Evolutionary conservation across 2,797 vertebrate genomes (phyloP).

Genomic region (Rhyacichthys aspro): DNA sequence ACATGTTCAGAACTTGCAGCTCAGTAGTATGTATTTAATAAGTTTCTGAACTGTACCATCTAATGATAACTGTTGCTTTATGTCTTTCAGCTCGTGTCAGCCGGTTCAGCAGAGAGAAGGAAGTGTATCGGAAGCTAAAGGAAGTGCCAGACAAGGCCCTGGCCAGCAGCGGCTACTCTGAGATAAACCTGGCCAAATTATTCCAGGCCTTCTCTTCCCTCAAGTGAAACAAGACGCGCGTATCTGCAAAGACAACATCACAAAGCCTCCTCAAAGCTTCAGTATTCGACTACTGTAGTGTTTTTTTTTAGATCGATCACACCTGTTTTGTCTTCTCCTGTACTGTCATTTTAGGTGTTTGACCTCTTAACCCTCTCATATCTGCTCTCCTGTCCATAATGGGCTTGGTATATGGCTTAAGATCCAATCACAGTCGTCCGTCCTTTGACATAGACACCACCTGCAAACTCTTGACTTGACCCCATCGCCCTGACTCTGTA

Average conservation of each 20-base stretch:
- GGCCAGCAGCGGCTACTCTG: slow-evolving; percentile 88
- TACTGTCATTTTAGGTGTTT: slow-evolving; percentile 19
- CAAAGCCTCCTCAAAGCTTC: not conserved
- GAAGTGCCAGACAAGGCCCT: slow-evolving; percentile 84
- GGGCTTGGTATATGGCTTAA: slow-evolving; percentile 39
- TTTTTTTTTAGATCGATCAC: slow-evolving; percentile 8
- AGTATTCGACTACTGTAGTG: slow-evolving; percentile 5
- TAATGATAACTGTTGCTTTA: not conserved
- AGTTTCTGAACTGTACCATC: too few relatives aligned
- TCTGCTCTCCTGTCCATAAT: slow-evolving; percentile 24
- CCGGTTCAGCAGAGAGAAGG: slow-evolving; percentile 30
- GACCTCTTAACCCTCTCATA: slow-evolving; percentile 28
- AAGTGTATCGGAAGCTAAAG: slow-evolving; percentile 87
- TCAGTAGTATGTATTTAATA: too few relatives aligned
- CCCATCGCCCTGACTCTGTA: slow-evolving; percentile 49
- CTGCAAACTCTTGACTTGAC: slow-evolving; percentile 46
- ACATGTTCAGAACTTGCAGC: too few relatives aligned
- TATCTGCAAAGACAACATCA: slow-evolving; percentile 6
- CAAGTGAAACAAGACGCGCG: slow-evolving; percentile 70
- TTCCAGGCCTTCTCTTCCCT: slow-evolving; percentile 83
- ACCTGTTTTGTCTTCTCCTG: slow-evolving; percentile 7
- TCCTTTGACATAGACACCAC: slow-evolving; percentile 17
- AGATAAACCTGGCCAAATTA: slow-evolving; percentile 93
- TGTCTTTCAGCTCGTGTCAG: slow-evolving; percentile 31
- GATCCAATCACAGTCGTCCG: slow-evolving; percentile 40